Conservation (phyloP, 2,888 invertebrate genomes). For the Athrips mouffetella region DNA sequence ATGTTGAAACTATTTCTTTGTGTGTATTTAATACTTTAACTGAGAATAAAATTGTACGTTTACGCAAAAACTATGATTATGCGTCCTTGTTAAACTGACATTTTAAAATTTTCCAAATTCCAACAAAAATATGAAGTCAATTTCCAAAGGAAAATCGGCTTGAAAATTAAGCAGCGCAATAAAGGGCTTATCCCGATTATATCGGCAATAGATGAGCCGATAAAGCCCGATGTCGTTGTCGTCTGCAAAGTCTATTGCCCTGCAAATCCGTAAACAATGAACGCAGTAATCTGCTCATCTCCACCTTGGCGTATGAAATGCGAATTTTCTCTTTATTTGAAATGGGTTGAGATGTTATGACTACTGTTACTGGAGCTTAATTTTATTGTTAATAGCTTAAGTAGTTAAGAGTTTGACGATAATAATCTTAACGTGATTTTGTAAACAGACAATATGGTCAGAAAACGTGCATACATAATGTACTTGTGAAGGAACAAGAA, state of each 20-base stretch:
- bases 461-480: no score
- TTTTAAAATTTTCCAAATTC: no score
- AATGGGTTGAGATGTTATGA: background rate
- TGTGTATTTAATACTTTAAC: no score
- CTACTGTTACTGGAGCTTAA: background rate
- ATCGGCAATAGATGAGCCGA: conserved; percentile 4
- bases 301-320: background rate
- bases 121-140: background rate
- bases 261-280: conserved; percentile 16
- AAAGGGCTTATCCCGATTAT: conserved; percentile 8
- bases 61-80: no score
- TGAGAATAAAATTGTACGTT: no score
- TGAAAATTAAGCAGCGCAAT: conserved; percentile 4
- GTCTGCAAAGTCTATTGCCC: conserved; percentile 15
- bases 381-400: no score
- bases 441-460: no score
- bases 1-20: background rate
- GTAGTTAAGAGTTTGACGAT: no score
- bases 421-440: no score
- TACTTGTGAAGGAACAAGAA: no score
- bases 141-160: background rate
- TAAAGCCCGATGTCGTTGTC: conserved; percentile 7
- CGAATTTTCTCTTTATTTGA: background rate
- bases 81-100: no score
- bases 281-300: background rate